Conservation (phyloP, 2,113 vertebrate genomes). For the Pogonocichla stellata region DNA sequence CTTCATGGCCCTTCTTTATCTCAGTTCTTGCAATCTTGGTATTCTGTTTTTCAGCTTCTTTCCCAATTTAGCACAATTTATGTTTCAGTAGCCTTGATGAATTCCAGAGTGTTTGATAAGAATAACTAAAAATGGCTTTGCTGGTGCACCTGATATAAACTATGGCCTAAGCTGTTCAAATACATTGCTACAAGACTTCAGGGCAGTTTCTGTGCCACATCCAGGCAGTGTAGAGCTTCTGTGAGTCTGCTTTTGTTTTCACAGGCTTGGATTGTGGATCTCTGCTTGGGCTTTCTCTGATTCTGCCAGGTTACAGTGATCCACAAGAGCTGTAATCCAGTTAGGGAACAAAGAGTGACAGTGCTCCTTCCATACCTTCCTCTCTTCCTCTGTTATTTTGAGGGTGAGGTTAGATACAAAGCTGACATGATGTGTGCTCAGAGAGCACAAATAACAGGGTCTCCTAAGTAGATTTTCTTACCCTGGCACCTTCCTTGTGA, state of each 20-base stretch:
- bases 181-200: neutral
- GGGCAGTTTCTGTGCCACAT: neutral
- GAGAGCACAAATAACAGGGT: neutral
- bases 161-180: too few relatives aligned
- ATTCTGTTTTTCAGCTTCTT: too few relatives aligned
- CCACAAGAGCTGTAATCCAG: neutral
- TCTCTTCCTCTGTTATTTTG: neutral
- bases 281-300: neutral
- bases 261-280: neutral
- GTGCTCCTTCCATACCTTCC: neutral
- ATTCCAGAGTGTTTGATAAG: too few relatives aligned
- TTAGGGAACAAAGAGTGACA: neutral
- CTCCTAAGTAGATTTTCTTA: neutral
- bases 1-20: too few relatives aligned
- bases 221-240: neutral
- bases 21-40: too few relatives aligned
- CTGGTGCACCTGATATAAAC: too few relatives aligned
- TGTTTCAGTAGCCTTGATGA: too few relatives aligned
- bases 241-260: neutral
- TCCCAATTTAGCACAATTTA: too few relatives aligned
- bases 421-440: neutral
- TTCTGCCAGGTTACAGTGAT: neutral
- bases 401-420: neutral
- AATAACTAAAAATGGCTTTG: too few relatives aligned
- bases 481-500: neutral